phyloP scores from a whole-genome alignment of 1,140 invertebrate genomes.

The Vanessa atalanta region DNA sequence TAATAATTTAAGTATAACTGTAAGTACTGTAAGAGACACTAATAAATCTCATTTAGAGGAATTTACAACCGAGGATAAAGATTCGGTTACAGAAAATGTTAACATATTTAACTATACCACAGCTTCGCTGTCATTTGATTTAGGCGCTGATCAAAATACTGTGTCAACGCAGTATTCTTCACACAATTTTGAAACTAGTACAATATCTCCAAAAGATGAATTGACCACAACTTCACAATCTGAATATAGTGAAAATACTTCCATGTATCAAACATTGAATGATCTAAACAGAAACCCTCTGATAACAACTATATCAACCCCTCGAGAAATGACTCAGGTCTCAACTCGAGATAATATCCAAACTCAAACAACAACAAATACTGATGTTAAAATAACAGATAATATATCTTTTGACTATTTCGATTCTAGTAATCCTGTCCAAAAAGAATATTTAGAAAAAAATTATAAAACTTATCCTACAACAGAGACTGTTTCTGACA shows the following conservation, averaged over 20 bases:
- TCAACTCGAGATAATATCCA: neutral
- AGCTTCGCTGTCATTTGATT: neutral
- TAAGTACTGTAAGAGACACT: neutral
- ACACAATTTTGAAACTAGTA: neutral
- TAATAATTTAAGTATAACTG: neutral
- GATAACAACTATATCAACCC: neutral
- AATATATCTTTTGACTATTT: neutral
- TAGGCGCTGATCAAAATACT: neutral
- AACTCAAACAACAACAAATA: conserved; percentile 6
- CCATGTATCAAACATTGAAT: neutral
- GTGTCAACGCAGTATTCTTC: neutral
- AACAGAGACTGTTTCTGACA: neutral
- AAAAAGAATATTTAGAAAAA: neutral
- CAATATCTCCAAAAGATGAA: neutral
- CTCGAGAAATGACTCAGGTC: neutral
- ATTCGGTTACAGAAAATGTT: neutral
- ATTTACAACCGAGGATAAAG: neutral
- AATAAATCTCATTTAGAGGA: neutral
- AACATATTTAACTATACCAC: neutral
- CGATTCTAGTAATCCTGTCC: neutral
- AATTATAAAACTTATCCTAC: neutral
- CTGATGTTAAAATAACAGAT: neutral
- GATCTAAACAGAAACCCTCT: too few species aligned
- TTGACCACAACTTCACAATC: neutral
- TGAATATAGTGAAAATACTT: neutral